Conservation (phyloP, 2,888 invertebrate genomes). For the Agonopterix subpropinquella region DNA sequence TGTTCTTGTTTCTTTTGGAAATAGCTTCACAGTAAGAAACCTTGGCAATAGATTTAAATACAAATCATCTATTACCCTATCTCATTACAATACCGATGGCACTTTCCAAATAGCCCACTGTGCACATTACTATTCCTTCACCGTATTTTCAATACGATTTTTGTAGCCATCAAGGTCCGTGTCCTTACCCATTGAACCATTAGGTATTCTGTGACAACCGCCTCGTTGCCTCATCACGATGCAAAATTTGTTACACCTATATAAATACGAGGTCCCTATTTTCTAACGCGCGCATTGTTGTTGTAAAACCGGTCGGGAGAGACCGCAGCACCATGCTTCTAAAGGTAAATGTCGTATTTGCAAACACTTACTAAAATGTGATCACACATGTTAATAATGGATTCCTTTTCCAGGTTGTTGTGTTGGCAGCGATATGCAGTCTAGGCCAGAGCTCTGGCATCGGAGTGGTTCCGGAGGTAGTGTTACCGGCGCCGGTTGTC, state of each 20-base stretch:
- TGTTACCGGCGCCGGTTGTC: slow-evolving; percentile 64
- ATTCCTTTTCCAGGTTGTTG: slow-evolving; percentile 39
- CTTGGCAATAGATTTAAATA: neutral
- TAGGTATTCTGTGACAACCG: slow-evolving; percentile 67
- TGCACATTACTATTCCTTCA: slow-evolving; percentile 64
- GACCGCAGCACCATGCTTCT: slow-evolving; percentile 43
- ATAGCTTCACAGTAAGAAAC: too few relatives aligned
- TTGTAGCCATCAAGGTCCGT: slow-evolving; percentile 69
- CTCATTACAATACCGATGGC: slow-evolving; percentile 10
- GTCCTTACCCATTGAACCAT: slow-evolving; percentile 68
- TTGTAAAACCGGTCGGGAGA: slow-evolving; percentile 50
- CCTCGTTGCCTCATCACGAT: slow-evolving; percentile 65
- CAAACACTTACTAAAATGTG: neutral
- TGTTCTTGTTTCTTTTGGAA: too few relatives aligned
- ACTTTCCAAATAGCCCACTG: slow-evolving; percentile 58
- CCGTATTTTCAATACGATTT: slow-evolving; percentile 68
- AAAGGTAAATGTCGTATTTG: slow-evolving; percentile 33
- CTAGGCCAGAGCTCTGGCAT: slow-evolving; percentile 44
- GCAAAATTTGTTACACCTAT: slow-evolving; percentile 75
- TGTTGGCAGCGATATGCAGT: slow-evolving; percentile 36
- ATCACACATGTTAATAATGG: neutral
- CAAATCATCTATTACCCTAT: neutral
- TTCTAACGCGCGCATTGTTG: slow-evolving; percentile 65
- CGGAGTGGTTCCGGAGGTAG: slow-evolving; percentile 9
- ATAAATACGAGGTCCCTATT: slow-evolving; percentile 66